Evolutionary conservation across 2,113 vertebrate genomes (phyloP).

Genomic region (Acanthisitta chloris): DNA sequence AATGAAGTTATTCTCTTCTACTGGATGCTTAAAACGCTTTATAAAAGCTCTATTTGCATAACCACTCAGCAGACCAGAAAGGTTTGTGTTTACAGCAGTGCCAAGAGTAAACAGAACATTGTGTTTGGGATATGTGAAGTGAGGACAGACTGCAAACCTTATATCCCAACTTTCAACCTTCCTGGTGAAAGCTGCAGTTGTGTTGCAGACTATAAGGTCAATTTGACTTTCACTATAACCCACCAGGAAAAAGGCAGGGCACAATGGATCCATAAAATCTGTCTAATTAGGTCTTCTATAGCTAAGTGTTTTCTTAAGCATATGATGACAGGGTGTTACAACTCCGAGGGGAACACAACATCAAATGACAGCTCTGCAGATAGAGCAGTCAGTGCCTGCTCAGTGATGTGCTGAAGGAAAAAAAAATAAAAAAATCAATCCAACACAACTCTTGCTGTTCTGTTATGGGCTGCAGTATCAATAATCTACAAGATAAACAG

Average conservation of each 20-base stretch:
- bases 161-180: not conserved
- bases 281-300: not conserved
- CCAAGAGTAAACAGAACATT: not conserved
- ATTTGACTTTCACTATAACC: not conserved
- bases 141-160: not conserved
- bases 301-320: not conserved
- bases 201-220: not conserved
- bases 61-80: conserved; percentile 10
- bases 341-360: not conserved
- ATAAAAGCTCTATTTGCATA: conserved; percentile 19
- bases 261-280: not conserved
- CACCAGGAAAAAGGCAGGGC: not conserved
- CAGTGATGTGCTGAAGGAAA: not conserved
- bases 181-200: not conserved
- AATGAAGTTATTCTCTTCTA: not conserved
- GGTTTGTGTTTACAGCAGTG: not conserved
- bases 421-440: not conserved
- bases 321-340: not conserved
- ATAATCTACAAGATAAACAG: not conserved
- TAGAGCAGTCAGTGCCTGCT: not conserved
- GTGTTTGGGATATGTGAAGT: not conserved
- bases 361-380: not conserved
- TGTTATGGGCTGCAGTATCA: not conserved
- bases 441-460: not conserved
- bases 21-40: not conserved